A percentile compares a stretch with the other conserved stretches of the same genome.
phyloP scores from a whole-genome alignment of 2,113 vertebrate genomes.

The Ctenomys sociabilis region DNA sequence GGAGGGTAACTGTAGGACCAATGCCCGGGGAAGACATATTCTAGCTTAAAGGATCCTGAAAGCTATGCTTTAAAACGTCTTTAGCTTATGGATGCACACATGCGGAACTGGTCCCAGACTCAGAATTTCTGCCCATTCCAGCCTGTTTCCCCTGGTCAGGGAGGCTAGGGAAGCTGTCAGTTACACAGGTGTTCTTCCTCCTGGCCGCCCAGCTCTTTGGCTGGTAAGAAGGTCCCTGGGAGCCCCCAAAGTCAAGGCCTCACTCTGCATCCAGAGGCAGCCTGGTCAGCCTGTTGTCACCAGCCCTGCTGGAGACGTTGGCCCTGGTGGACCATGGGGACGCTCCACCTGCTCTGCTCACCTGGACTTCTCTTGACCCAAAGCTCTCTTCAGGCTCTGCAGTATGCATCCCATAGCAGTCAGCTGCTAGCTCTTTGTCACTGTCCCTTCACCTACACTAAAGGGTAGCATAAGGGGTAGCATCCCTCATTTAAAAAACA shows the following conservation, averaged over 20 bases:
- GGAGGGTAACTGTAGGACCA: not conserved
- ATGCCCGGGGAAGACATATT: not conserved
- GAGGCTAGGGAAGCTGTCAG: not conserved
- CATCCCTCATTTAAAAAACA: not conserved
- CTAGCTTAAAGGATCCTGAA: not conserved
- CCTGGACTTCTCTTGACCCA: not conserved
- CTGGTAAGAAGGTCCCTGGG: not conserved
- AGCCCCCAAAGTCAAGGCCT: not conserved
- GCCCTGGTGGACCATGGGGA: not conserved
- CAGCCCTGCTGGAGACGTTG: not conserved
- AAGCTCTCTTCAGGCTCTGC: not conserved
- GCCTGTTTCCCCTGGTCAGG: not conserved
- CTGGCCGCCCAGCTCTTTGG: not conserved
- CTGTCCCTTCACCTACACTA: not conserved
- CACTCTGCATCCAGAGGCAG: not conserved
- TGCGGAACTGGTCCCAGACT: not conserved
- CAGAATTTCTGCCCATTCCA: not conserved
- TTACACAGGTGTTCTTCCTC: not conserved
- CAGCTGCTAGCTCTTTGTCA: not conserved
- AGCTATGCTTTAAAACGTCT: not conserved
- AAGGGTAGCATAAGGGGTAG: too few species aligned
- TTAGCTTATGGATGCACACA: not conserved
- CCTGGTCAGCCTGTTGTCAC: not conserved
- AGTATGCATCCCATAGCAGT: not conserved
- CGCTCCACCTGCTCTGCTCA: rapidly evolving